These are phyloP conservation scores for Daktulosphaira vitifoliae DNA, from an alignment of 1,140 invertebrate species.

Conservation along the genomic window DNA sequence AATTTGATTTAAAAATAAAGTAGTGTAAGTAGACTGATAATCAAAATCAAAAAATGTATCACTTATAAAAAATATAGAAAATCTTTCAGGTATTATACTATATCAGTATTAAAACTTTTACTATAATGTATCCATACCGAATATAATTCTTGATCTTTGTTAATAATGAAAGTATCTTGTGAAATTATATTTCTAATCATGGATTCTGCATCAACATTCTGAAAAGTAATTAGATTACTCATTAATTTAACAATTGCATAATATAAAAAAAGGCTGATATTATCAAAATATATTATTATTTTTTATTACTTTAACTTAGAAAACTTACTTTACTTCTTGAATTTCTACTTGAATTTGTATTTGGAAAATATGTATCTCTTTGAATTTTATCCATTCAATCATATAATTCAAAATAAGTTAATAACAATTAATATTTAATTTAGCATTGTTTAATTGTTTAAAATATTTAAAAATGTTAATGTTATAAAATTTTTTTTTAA, in stretches of 20 bases:
- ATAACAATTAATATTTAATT: no score
- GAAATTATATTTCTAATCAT: constrained; percentile 39
- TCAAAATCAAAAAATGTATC: no score
- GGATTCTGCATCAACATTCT: constrained; percentile 38
- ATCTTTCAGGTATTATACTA: no score
- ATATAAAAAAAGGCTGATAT: not conserved
- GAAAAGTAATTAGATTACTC: constrained; percentile 31
- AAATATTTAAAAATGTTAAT: no score
- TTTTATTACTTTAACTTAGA: not conserved
- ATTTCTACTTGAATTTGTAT: constrained; percentile 14
- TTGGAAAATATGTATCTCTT: not conserved
- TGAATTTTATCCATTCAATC: constrained; percentile 19
- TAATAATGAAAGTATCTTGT: constrained; percentile 38
- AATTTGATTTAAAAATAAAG: no score
- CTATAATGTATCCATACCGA: no score
- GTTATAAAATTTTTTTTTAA: no score
- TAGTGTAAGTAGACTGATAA: no score
- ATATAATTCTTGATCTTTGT: constrained; percentile 4
- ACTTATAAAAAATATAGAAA: no score
- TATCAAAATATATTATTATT: not conserved
- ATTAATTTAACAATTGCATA: not conserved
- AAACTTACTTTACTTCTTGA: constrained; percentile 17
- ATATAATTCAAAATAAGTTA: no score
- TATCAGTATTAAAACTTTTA: no score
- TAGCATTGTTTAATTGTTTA: no score